Base-by-base conservation (phyloP, 1,140 invertebrate genomes). In the Dendroctonus valens region DNA sequence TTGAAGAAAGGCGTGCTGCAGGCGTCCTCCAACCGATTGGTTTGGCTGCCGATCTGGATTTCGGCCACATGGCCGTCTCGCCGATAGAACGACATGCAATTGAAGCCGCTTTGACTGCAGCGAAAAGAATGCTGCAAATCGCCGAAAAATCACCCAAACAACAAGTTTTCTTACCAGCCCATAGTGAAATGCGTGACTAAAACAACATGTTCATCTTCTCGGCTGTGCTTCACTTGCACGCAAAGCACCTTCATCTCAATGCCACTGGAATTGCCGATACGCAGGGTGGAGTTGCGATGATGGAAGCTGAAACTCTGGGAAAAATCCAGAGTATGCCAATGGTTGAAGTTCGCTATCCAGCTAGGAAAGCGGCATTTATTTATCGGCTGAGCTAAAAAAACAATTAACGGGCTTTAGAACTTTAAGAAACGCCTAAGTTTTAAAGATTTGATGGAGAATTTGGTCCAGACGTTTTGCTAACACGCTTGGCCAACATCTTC, bases 51-150 rank as follows among this genome's bases (percentile, higher is more conserved):
- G 5, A 83, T 83, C 79, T 90, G 89, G 65, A 91, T 82, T 81
- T 95, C 92, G 67, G 93, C 87, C 65, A 94, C 90, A 78, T 89
- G 86, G 48, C 84, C 83, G 73, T 90, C 90, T 68, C 92, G 86
- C 61, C 87, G 84, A 79, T 91, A 88, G 75, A 94, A 90, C 71
- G 86, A 84, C 85, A 93, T 89, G 79, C 92, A 95, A 77, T 89
- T 87, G 81, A 89, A 94, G 39, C 92, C 92, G 67, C 89, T 93
- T 79, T 91, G 87, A 75, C 92, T 95, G 85, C 11, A 73, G 76
- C 57, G 70, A 77, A 69, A 59, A n/a, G n/a, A 42, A 26, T 3
- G 1, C 42, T 12, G 42, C 2, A 8, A 12, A 9, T 9, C 42
- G 42, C 8, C 42, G 42, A 46, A 9, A 12, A 8, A 46, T 46